phyloP scores from a whole-genome alignment of 2,888 invertebrate genomes.

The Capitulum mitella region DNA sequence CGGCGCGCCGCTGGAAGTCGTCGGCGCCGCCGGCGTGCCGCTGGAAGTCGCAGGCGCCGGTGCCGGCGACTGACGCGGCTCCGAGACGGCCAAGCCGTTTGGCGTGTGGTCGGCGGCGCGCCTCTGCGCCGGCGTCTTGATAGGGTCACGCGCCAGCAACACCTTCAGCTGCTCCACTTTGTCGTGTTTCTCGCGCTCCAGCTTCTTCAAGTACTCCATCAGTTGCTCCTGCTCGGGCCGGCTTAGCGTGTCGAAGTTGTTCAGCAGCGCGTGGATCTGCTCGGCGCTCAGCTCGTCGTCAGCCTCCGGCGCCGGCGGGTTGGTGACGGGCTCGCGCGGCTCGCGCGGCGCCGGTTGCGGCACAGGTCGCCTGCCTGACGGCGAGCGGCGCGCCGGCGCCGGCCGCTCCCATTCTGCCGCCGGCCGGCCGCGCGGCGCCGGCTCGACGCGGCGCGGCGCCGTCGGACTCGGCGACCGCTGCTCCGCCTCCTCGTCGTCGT shows the following conservation, averaged over 20 bases:
- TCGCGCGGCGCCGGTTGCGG: neutral
- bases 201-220: conserved; percentile 69
- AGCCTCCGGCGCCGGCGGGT: conserved; percentile 22
- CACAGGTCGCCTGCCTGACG: neutral
- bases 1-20: neutral
- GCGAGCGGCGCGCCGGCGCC: neutral
- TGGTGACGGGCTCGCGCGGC: conserved; percentile 9
- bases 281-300: conserved; percentile 57
- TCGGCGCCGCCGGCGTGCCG: neutral
- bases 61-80: neutral
- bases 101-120: neutral
- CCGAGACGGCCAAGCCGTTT: neutral
- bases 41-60: neutral
- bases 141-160: conserved; percentile 8
- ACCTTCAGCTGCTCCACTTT: conserved; percentile 61
- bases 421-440: neutral
- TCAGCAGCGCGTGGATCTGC: conserved; percentile 67
- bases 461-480: neutral
- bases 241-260: conserved; percentile 71
- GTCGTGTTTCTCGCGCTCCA: conserved; percentile 65
- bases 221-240: conserved; percentile 74
- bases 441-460: neutral
- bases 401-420: neutral
- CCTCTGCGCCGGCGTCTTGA: neutral
- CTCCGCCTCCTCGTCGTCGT: conserved; percentile 36